Base-by-base conservation (phyloP, 1,140 invertebrate genomes). In the Hormaphis cornu region DNA sequence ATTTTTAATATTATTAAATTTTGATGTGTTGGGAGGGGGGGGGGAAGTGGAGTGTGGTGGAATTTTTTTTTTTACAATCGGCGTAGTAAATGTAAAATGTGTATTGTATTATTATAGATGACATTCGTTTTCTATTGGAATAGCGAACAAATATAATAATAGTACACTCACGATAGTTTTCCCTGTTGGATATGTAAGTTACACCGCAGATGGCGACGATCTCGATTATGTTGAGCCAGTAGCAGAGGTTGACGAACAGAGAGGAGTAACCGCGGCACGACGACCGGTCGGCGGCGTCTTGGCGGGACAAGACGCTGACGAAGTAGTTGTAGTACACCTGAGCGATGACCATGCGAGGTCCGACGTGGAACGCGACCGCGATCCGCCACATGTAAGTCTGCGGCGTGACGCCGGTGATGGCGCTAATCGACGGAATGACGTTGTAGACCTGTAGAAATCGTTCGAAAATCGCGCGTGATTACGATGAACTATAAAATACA, bases 341-440 rank as follows among this genome's bases (percentile, higher is more conserved):
- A 74, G 90, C 88, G 75, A 93, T 89, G 69, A 92, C 83, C 72
- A 94, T 83, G 73, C 92, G 85, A 75, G 92, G 93, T 75, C 89
- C 88, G 77, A 92, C 85, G 77, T 95, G 92, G 72, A 95, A 83
- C 46, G 90, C 91, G 74, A 95, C 88, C 76, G 89, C 90, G 74
- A 93, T 87, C 74, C 92, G 83, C 93, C 93, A 96, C 73, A 96
- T 82, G 80, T 95, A 95, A 74, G 88, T 83, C 79, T 95, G 91
- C 37, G 92, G 92, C 74, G 89, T 91, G 74, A 94, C 87, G 24
- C 91, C 91, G 70, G 90, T 93, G 77, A 93, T 89, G 71, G 91
- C 89, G 83, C 90, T 93, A 82, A 94, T 93, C 74, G 90, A 93
- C 74, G 91, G 91, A 76, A 93, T 86, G 79, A 93, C 85, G 80